Conservation (phyloP, 2,113 vertebrate genomes). For the Malaclemys terrapin region DNA sequence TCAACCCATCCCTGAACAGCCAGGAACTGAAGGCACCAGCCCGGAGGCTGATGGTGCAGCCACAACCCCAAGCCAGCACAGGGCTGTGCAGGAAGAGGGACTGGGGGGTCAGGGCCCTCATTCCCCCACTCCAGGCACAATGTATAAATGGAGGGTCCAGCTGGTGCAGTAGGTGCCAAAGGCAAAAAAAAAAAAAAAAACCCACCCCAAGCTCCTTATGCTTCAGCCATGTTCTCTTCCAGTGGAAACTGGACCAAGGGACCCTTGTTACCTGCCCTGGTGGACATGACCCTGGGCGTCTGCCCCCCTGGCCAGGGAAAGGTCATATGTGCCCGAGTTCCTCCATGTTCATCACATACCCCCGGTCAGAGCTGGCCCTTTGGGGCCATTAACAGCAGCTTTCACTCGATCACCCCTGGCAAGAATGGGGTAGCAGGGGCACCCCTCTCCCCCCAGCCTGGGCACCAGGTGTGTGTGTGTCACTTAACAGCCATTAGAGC, state of each 20-base stretch:
- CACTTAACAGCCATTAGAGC: background rate
- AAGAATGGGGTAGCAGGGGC: background rate
- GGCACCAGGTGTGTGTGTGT: background rate
- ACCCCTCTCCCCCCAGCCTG: background rate
- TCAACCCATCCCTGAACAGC: background rate
- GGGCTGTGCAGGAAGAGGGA: background rate
- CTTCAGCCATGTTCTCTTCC: background rate
- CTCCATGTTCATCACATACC: too few relatives aligned
- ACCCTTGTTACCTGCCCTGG: constrained; percentile 43
- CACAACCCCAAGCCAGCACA: too few relatives aligned
- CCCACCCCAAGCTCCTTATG: background rate
- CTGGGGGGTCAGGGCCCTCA: too few relatives aligned
- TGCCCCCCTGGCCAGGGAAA: background rate
- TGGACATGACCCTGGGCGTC: background rate
- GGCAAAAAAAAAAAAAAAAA: background rate
- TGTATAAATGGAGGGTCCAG: too few relatives aligned
- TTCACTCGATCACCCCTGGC: background rate
- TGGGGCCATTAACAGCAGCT: too few relatives aligned
- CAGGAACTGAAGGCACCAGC: background rate
- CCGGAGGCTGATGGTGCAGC: background rate
- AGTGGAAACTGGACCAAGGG: background rate
- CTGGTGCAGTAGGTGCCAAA: background rate
- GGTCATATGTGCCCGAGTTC: background rate
- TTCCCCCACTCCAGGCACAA: background rate
- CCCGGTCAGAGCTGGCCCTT: background rate